phyloP scores from a whole-genome alignment of 2,113 vertebrate genomes.

The Notarius quadriscutis region DNA sequence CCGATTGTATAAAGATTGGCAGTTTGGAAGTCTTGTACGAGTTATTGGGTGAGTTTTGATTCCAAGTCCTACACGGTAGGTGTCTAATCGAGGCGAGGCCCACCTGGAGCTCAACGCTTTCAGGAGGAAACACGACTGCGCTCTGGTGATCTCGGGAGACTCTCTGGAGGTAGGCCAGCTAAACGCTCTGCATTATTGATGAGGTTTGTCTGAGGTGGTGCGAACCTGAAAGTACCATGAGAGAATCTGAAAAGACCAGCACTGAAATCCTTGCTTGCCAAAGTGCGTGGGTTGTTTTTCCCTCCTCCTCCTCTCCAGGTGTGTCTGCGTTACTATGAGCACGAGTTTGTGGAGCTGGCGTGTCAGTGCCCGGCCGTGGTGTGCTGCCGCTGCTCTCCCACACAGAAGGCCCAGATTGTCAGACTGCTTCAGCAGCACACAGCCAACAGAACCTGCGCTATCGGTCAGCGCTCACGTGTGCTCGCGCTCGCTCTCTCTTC shows the following conservation, averaged over 20 bases:
- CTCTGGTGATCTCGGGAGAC: slow-evolving; percentile 95
- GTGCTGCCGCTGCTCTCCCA: slow-evolving; percentile 96
- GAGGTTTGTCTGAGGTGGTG: not conserved
- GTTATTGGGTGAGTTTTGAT: not conserved
- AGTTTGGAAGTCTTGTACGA: not conserved
- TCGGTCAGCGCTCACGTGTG: slow-evolving; percentile 73
- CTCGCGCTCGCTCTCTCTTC: not conserved
- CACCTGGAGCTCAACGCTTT: slow-evolving; percentile 97
- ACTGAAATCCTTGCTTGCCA: not conserved
- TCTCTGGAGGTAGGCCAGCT: slow-evolving; percentile 85
- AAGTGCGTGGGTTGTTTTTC: slow-evolving; percentile 80
- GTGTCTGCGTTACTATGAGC: slow-evolving; percentile 93
- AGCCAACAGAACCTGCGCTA: slow-evolving; percentile 86
- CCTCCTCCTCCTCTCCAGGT: slow-evolving; percentile 82
- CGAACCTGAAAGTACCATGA: not conserved
- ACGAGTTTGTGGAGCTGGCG: slow-evolving; percentile 93
- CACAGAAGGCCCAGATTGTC: slow-evolving; percentile 94
- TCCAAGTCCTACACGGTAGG: slow-evolving; percentile 67
- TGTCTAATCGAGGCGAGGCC: slow-evolving; percentile 88
- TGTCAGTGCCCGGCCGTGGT: slow-evolving; percentile 97
- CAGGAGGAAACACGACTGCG: slow-evolving; percentile 95
- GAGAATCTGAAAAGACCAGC: not conserved
- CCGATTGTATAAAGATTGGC: not conserved
- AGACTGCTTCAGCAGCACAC: slow-evolving; percentile 89
- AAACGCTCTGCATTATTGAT: slow-evolving; percentile 27